Conservation (phyloP, 2,888 invertebrate species). For the Netelia fuscicornis region DNA sequence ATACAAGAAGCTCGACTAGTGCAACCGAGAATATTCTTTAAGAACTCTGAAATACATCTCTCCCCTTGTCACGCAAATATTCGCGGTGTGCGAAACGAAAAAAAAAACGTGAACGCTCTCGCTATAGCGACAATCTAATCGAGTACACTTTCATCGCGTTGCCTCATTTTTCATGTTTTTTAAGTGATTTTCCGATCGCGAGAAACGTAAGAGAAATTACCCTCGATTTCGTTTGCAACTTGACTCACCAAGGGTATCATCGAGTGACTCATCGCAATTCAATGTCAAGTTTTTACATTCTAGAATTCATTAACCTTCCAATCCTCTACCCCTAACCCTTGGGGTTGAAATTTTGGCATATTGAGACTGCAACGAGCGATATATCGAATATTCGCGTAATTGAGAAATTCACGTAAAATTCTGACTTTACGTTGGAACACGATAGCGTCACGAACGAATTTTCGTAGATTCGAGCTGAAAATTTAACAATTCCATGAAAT, state of each 20-base stretch:
- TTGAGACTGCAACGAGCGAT: slow-evolving; percentile 13
- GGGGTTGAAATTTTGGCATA: slow-evolving; percentile 38
- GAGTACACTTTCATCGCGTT: too few relatives aligned
- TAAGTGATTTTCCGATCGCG: not conserved
- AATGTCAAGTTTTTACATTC: slow-evolving; percentile 5
- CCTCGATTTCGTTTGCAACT: not conserved
- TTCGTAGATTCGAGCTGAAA: slow-evolving; percentile 38
- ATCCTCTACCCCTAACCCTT: slow-evolving; percentile 3
- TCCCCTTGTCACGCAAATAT: slow-evolving; percentile 16
- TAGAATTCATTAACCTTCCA: slow-evolving; percentile 11
- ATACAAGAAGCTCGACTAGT: slow-evolving; percentile 51
- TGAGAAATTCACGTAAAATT: slow-evolving; percentile 14
- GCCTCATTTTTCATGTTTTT: too few relatives aligned
- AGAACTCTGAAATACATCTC: not conserved
- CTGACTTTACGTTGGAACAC: slow-evolving; percentile 32
- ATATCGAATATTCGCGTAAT: slow-evolving; percentile 44
- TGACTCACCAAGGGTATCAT: not conserved
- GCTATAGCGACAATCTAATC: too few relatives aligned
- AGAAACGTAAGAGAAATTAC: slow-evolving; percentile 10
- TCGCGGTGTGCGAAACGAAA: not conserved
- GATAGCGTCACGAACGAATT: slow-evolving; percentile 50
- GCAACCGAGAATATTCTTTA: slow-evolving; percentile 44
- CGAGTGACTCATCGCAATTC: slow-evolving; percentile 36
- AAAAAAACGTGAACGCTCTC: too few relatives aligned
- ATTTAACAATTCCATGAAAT: slow-evolving; percentile 55